Evolutionary conservation across 2,797 vertebrate species (phyloP), one percentile per base, ranked within the genome.

Genomic region (Lagocephalus sceleratus): DNA sequence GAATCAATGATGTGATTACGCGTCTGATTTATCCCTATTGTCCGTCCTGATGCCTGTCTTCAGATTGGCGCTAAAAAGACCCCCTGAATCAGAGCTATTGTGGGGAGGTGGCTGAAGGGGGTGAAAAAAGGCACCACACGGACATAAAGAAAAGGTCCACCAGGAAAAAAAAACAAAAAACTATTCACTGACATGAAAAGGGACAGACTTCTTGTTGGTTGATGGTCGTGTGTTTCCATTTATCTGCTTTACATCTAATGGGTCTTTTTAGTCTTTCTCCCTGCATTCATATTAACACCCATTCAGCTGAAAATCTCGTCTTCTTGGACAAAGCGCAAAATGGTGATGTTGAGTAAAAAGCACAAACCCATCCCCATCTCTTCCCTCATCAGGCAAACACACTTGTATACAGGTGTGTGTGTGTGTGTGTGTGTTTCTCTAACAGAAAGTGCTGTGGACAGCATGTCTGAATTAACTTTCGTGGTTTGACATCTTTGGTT

Each of bases 161-260:
- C 57, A 56, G 63, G 75, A 84, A 75, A 19, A 42, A 40, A 42
- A 42, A 42, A 42, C 12, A 35, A 35, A 80, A 67, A 51, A 53
- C 78, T 66, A 79, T 87, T 92, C 84, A 90, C 59, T 41, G 66
- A 61, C 54, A 74, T 76, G 71, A 87, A 83, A 83, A 79, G 78
- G 66, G 78, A 49, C 59, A 0, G 54, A 79, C 71, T 80, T 68
- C 80, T 81, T 77, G 75, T 75, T 75, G 79, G 67, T 63, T 68
- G 66, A 82, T 82, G 53, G 53, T 35, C 54, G 56, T 54, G 32
- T 56, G 58, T 83, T 68, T 85, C 82, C 75, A 75, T 82, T 81
- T 78, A 57, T 51, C 48, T 73, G 57, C 66, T 71, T 83, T 77
- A 76, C 58, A 71, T 81, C 85, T 91, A 91, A 92, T 90, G 89